phyloP scores from a whole-genome alignment of 2,113 vertebrate genomes.

The Misgurnus anguillicaudatus region DNA sequence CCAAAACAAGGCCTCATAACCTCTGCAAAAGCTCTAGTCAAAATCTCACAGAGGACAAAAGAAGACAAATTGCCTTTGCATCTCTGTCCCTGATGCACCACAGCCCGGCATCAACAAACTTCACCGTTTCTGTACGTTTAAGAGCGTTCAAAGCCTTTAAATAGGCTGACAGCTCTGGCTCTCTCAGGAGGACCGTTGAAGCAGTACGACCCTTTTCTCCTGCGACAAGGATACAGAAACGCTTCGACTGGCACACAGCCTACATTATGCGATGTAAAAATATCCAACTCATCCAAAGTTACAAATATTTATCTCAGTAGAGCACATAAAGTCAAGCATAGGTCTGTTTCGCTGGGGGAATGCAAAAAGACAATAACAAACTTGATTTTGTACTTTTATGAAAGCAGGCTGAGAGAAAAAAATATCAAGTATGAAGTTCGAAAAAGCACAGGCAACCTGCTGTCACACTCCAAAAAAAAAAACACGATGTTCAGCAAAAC shows the following conservation, averaged over 20 bases:
- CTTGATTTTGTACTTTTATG: not conserved
- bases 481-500: not conserved
- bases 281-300: slow-evolving; percentile 19
- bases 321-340: slow-evolving; percentile 2
- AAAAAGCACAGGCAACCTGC: not conserved
- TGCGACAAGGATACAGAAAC: slow-evolving; percentile 18
- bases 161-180: slow-evolving; percentile 15
- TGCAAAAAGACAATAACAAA: not conserved
- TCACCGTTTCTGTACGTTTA: slow-evolving; percentile 43
- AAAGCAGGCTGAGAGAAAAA: no score
- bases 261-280: slow-evolving; percentile 44
- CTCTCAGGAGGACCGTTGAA: slow-evolving; percentile 12
- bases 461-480: not conserved
- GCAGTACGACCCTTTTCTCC: slow-evolving; percentile 25
- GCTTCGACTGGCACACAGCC: slow-evolving; percentile 32
- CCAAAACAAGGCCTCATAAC: not conserved
- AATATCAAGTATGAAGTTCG: not conserved
- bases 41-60: slow-evolving; percentile 22
- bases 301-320: slow-evolving; percentile 30
- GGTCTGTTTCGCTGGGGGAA: not conserved
- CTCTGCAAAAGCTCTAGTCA: not conserved
- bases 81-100: slow-evolving; percentile 31
- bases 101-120: slow-evolving; percentile 35
- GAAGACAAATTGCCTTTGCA: slow-evolving; percentile 51
- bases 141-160: slow-evolving; percentile 25